Conservation (phyloP, 2,113 vertebrate species). For the Campylomormyrus tamandua region DNA sequence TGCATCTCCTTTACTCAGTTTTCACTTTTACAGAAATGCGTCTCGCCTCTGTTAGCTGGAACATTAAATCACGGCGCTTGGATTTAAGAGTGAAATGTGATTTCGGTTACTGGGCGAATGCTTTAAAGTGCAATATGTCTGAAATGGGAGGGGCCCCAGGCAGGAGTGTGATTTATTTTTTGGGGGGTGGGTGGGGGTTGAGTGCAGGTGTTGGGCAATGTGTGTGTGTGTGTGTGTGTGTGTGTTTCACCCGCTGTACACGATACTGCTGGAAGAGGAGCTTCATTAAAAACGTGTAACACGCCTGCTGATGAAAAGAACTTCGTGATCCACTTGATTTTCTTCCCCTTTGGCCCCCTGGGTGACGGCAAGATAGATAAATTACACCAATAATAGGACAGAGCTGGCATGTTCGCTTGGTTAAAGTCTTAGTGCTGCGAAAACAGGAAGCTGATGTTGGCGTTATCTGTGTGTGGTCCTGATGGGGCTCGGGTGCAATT, state of each 20-base stretch:
- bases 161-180: constrained; percentile 10
- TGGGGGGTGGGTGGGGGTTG: neutral
- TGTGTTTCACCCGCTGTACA: neutral
- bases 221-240: neutral
- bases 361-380: neutral
- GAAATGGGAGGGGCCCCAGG: constrained; percentile 37
- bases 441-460: neutral
- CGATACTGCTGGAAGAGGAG: neutral
- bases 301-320: neutral
- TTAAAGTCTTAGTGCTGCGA: neutral
- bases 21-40: neutral
- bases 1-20: neutral
- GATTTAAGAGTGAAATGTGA: constrained; percentile 51
- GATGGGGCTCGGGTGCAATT: neutral
- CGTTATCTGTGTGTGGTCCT: neutral
- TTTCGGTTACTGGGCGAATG: constrained; percentile 50
- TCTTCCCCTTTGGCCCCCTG: neutral
- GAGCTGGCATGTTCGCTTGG: neutral
- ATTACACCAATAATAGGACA: neutral
- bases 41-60: constrained; percentile 47
- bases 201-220: neutral
- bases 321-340: neutral
- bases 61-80: constrained; percentile 48
- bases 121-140: constrained; percentile 41
- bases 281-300: neutral